Conservation (phyloP, 2,888 invertebrate species). For the Nephrotoma flavescens region DNA sequence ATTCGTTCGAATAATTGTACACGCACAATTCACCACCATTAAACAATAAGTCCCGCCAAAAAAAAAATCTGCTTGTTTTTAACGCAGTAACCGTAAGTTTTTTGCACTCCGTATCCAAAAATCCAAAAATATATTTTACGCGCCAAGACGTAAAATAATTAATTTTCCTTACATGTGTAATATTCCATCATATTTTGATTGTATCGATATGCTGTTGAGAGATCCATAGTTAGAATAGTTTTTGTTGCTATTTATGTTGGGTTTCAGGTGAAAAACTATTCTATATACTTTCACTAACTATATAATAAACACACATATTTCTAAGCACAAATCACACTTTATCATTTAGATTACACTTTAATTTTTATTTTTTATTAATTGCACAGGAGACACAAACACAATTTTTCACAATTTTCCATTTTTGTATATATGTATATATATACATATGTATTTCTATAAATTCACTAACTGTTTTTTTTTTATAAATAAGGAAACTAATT, state of each 20-base stretch:
- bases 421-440: not conserved
- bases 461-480: not conserved
- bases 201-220: slow-evolving; percentile 87
- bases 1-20: too few species aligned
- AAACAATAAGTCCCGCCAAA: too few species aligned
- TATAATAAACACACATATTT: not conserved
- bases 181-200: slow-evolving; percentile 99
- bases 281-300: not conserved
- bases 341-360: not conserved
- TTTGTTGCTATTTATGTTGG: not conserved
- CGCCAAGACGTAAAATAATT: not conserved
- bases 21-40: too few species aligned
- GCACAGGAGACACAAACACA: not conserved
- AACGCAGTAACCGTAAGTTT: not conserved
- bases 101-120: not conserved
- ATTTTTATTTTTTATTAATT: not conserved
- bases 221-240: slow-evolving; percentile 43
- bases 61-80: too few species aligned
- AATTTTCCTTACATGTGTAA: slow-evolving; percentile 76
- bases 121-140: slow-evolving; percentile 6
- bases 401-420: not conserved
- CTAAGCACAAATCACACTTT: not conserved
- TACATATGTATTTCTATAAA: not conserved
- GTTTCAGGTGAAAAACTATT: not conserved
- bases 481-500: not conserved